Base-by-base conservation (phyloP, 2,113 vertebrate genomes). In the Pelecanoides urinatrix region DNA sequence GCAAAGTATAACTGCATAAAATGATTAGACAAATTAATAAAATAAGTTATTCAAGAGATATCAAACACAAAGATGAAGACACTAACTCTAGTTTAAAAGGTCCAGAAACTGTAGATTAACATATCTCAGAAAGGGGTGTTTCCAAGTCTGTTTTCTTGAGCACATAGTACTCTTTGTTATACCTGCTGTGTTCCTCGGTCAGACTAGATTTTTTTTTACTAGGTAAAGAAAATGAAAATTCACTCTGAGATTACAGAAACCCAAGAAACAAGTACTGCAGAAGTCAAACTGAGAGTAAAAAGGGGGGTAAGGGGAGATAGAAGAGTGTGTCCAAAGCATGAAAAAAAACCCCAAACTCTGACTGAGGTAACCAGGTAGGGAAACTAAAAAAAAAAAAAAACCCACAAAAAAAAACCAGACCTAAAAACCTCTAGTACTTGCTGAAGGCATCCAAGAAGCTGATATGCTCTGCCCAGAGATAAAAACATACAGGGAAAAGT, bases 221-320 rank as follows among this genome's bases (percentile, higher is more conserved):
- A 3, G 2, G 49, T 34, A 30, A 78, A 56, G 30, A 62, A 88
- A 61, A 50, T 20, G 1, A 45, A 68, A 74, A 82, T 38, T 42
- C 4, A 3, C 2, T 70, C 21, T 36, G 29, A 83, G 9, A 23
- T 20, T 61, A 34, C 8, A 61, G 38, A 88, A 86, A 59, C 14
- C 8, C 3, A 49, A 80, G 11, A 40, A 72, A 21, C 17, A 38
- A 47, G 17, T 50, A 66, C 10, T 52, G 7, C 10, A 36, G 40
- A 62, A 38, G 34, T 56, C 4, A 70, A 83, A 75, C 5, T 29
- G 6, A 2, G 8, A 40, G 3, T 4, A 6, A 8, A 49, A 56
- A 16, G 2, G 2, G 1, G 10, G 4, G 6, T 26, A 8, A 22
- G 1, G 10, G 16, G 21, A 21, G 6, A 38, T 3, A 8, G 25